phyloP scores from a whole-genome alignment of 2,113 vertebrate species.

The Amazona guildingii region DNA sequence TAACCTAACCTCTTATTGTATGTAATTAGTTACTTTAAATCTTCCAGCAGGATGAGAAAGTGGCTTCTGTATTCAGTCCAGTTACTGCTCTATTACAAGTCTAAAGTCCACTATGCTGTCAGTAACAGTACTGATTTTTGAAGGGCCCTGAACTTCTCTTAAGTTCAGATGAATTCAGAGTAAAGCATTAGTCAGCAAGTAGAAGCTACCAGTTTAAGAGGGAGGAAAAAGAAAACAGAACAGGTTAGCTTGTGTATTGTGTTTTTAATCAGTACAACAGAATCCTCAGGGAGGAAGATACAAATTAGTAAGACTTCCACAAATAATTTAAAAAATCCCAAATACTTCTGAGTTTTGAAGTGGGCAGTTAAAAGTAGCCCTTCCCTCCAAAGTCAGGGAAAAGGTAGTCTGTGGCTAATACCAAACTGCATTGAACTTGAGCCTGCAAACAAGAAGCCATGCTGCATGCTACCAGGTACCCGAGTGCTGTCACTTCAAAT shows the following conservation, averaged over 20 bases:
- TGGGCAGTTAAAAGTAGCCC: not conserved
- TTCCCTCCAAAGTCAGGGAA: not conserved
- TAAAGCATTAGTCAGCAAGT: not conserved
- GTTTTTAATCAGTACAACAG: not conserved
- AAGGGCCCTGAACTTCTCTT: not conserved
- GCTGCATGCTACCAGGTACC: not conserved
- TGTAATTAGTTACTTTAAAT: not conserved
- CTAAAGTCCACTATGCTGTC: not conserved
- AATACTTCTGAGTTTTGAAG: not conserved
- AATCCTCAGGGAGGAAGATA: not conserved
- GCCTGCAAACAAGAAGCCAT: not conserved
- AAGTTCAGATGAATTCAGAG: not conserved
- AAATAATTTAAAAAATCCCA: not conserved
- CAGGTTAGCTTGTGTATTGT: not conserved
- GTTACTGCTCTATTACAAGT: not conserved
- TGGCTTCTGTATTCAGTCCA: not conserved
- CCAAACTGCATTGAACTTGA: not conserved
- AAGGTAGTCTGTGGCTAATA: not conserved
- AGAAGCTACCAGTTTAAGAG: not conserved
- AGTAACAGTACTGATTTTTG: not conserved
- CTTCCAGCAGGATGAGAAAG: not conserved
- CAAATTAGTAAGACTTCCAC: not conserved
- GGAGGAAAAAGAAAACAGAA: not conserved
- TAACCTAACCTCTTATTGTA: not conserved
- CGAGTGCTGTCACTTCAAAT: not conserved